These are phyloP conservation scores for Lordiphosa mommai DNA, from an alignment of 1,140 invertebrate species.

Conservation along the genomic window DNA sequence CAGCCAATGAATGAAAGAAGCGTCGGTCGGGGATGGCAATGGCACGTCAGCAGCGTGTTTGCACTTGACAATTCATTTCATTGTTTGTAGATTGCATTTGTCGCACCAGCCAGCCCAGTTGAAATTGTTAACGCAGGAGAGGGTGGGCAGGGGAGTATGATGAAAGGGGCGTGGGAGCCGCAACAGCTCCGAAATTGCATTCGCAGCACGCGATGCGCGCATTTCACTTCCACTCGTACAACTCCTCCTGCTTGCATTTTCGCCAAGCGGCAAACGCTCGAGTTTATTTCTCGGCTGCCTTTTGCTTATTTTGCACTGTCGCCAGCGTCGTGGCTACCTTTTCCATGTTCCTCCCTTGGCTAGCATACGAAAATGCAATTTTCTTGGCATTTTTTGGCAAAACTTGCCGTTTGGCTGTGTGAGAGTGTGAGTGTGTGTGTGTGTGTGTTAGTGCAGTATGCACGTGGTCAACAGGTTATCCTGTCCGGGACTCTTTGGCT, in stretches of 20 bases:
- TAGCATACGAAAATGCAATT: slow-evolving; percentile 62
- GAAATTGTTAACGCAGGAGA: slow-evolving; percentile 31
- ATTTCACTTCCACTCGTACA: slow-evolving; percentile 47
- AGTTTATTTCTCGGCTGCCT: slow-evolving; percentile 68
- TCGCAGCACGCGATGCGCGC: slow-evolving; percentile 76
- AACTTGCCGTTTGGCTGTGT: slow-evolving; percentile 38
- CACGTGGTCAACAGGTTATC: slow-evolving; percentile 76
- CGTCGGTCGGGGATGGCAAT: slow-evolving; percentile 18
- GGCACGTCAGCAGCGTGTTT: slow-evolving; percentile 74
- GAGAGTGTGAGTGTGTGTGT: slow-evolving; percentile 17
- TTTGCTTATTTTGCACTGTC: slow-evolving; percentile 61
- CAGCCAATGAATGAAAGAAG: slow-evolving; percentile 41
- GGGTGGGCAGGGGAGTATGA: slow-evolving; percentile 10
- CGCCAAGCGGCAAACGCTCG: slow-evolving; percentile 58
- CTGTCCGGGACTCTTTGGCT: slow-evolving; percentile 46
- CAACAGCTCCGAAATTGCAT: slow-evolving; percentile 68
- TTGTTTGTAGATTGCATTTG: slow-evolving; percentile 79
- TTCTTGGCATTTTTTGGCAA: slow-evolving; percentile 75
- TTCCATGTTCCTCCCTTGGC: slow-evolving; percentile 38
- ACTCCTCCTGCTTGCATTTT: slow-evolving; percentile 1
- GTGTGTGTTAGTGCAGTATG: slow-evolving; percentile 50
- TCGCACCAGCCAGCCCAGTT: slow-evolving; percentile 15
- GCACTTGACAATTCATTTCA: slow-evolving; percentile 79
- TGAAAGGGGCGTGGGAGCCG: background rate
- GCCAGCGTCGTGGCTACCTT: slow-evolving; percentile 58